Conservation (phyloP, 2,888 invertebrate genomes). For the Hydriomena furcata region DNA sequence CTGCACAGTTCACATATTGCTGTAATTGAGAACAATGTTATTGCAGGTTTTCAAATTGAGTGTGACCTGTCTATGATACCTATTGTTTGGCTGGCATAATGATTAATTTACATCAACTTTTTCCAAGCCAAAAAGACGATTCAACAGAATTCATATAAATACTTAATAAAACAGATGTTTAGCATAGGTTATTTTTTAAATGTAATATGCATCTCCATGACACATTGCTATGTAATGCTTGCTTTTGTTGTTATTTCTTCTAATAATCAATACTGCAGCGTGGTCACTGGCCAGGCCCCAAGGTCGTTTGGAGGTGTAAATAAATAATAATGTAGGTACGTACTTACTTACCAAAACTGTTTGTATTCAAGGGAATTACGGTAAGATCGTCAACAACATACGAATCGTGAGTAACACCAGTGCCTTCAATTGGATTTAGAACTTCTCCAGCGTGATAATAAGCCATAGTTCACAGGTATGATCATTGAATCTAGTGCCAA, state of each 20-base stretch:
- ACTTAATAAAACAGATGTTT: too few species aligned
- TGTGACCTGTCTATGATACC: too few species aligned
- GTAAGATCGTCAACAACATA: constrained; percentile 86
- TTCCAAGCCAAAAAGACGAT: too few species aligned
- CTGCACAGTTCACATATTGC: constrained; percentile 79
- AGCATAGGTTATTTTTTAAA: too few species aligned
- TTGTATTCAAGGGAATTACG: constrained; percentile 93
- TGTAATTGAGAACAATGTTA: constrained; percentile 43
- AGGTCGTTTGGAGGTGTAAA: neutral
- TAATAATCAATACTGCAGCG: neutral
- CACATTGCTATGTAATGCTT: too few species aligned
- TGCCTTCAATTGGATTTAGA: constrained; percentile 47
- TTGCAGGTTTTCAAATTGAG: too few species aligned
- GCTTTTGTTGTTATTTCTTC: too few species aligned
- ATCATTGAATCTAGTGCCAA: constrained; percentile 49
- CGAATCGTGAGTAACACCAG: constrained; percentile 54
- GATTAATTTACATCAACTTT: too few species aligned
- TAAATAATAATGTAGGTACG: neutral
- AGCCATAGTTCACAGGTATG: constrained; percentile 64
- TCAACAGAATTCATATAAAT: too few species aligned
- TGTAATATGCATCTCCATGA: too few species aligned
- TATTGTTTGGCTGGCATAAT: too few species aligned
- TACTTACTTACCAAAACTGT: constrained; percentile 90
- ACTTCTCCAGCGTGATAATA: constrained; percentile 59
- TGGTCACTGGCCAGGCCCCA: neutral